phyloP scores from a whole-genome alignment of 2,797 vertebrate species.

The Taenioides sp. region DNA sequence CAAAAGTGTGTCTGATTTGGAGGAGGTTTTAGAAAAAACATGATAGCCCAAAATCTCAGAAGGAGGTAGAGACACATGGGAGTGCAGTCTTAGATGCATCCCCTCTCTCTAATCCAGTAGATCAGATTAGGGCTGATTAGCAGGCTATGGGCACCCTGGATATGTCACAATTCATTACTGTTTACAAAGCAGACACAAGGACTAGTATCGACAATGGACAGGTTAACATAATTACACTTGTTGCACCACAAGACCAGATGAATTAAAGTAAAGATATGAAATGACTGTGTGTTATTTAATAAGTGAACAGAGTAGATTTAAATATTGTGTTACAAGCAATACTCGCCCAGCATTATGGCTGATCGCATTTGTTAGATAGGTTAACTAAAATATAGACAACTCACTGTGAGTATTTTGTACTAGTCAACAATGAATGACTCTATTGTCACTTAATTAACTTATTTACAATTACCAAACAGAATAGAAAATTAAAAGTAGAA shows the following conservation, averaged over 20 bases:
- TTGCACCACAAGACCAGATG: not conserved
- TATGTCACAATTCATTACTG: slow-evolving; percentile 67
- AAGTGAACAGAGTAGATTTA: not conserved
- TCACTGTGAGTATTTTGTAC: too few relatives aligned
- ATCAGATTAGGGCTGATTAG: slow-evolving; percentile 87
- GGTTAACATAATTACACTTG: slow-evolving; percentile 26
- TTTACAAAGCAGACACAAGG: slow-evolving; percentile 40
- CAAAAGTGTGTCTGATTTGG: slow-evolving; percentile 4
- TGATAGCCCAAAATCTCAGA: slow-evolving; percentile 26
- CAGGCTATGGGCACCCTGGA: slow-evolving; percentile 76
- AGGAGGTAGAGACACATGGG: slow-evolving; percentile 42
- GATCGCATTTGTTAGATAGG: too few relatives aligned
- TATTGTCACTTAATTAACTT: not conserved
- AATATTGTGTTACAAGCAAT: too few relatives aligned
- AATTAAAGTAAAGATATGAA: not conserved
- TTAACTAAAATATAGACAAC: too few relatives aligned
- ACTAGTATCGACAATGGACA: slow-evolving; percentile 22
- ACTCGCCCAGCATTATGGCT: too few relatives aligned
- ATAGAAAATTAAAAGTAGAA: not conserved
- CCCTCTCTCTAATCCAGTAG: slow-evolving; percentile 66
- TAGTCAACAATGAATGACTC: too few relatives aligned
- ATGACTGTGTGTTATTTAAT: not conserved
- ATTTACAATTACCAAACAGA: slow-evolving; percentile 1
- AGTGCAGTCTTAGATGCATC: slow-evolving; percentile 55
- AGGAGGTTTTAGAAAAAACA: slow-evolving; percentile 12